Conservation (phyloP, 2,113 vertebrate genomes). For the Anoplopoma fimbria region DNA sequence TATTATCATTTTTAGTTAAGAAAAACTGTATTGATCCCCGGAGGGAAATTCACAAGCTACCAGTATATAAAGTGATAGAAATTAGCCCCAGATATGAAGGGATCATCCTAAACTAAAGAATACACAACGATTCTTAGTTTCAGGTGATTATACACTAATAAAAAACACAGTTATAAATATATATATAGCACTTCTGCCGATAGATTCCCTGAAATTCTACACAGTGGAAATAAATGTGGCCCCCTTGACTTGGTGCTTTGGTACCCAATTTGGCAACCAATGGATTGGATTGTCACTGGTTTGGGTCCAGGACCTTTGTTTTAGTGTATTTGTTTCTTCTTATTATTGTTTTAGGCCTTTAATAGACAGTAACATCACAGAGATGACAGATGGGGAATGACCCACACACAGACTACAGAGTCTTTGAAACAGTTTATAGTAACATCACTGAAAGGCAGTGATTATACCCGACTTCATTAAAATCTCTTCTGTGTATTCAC, state of each 20-base stretch:
- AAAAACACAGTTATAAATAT: not conserved
- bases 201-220: too few relatives aligned
- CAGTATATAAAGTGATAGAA: too few relatives aligned
- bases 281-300: too few relatives aligned
- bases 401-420: not conserved
- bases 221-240: too few relatives aligned
- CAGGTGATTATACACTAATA: not conserved
- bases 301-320: not conserved
- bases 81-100: too few relatives aligned
- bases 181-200: too few relatives aligned
- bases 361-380: not conserved
- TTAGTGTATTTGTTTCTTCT: not conserved
- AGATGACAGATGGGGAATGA: not conserved
- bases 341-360: not conserved
- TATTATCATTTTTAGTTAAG: too few relatives aligned
- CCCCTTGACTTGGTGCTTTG: too few relatives aligned
- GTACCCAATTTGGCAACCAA: too few relatives aligned
- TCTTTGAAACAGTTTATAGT: not conserved
- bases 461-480: not conserved
- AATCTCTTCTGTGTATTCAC: rapidly evolving
- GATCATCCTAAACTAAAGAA: not conserved
- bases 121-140: too few relatives aligned
- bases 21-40: too few relatives aligned
- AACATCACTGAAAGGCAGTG: not conserved
- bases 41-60: too few relatives aligned